These are phyloP conservation scores for Brachyalestes nurse DNA, from an alignment of 2,797 vertebrate species.

Conservation along the genomic window DNA sequence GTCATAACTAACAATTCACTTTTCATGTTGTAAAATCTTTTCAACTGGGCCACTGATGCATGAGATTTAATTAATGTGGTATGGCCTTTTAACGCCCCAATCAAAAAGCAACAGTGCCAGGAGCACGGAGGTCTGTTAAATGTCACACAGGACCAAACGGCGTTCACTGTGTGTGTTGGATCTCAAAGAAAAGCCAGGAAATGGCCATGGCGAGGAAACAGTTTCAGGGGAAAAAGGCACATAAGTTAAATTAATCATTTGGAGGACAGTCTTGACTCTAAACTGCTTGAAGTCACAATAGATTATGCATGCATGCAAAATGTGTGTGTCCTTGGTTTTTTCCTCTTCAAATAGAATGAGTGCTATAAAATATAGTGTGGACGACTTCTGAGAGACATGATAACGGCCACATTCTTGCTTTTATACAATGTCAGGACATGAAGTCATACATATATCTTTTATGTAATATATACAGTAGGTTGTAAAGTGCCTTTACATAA, in stretches of 20 bases:
- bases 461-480: too few species aligned
- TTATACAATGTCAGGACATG: too few species aligned
- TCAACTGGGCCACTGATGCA: neutral
- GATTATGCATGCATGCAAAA: conserved; percentile 19
- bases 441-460: too few species aligned
- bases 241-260: conserved; percentile 19
- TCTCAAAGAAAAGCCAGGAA: neutral
- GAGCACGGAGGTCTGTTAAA: conserved; percentile 21
- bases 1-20: neutral
- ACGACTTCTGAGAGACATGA: neutral
- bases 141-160: conserved; percentile 6
- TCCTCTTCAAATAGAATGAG: neutral
- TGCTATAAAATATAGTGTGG: neutral
- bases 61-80: conserved; percentile 26
- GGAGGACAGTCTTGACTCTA: conserved; percentile 9
- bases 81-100: conserved; percentile 16
- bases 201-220: neutral
- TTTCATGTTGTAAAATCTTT: neutral
- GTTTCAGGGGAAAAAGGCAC: neutral
- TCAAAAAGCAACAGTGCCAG: conserved; percentile 23
- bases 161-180: neutral
- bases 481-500: too few species aligned
- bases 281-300: conserved; percentile 8
- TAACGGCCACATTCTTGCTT: neutral
- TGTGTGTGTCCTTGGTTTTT: neutral